Base-by-base conservation (phyloP, 2,113 vertebrate genomes). In the Corapipo altera region DNA sequence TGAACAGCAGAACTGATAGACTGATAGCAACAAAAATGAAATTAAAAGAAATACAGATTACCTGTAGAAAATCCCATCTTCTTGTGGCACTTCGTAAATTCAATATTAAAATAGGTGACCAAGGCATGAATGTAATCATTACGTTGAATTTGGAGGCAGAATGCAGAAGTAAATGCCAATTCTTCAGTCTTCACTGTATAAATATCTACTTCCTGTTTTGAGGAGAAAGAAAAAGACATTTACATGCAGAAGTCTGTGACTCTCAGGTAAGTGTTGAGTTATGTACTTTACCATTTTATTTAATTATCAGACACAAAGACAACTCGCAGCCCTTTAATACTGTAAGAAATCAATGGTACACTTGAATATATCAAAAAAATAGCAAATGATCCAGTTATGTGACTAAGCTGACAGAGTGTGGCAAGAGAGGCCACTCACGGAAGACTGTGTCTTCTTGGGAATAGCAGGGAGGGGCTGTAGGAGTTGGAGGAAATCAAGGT, bases 51-150 rank as follows among this genome's bases (percentile, higher is more conserved):
- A 23, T 28, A 48, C 19, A 57, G 46, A 91, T 97, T 96, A 99
- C 99, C 99, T 96, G 99, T 99, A 88, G 99, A 99, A 98, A 99
- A 99, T 30, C 99, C 99, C 15, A 99, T 99, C 94, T 99, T 99
- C 90, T 99, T 99, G 96, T 99, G 99, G 98, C 99, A 99, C 97
- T 99, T 99, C 2, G 99, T 99, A 98, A 99, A 99, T 97, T 99
- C 99, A 4, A 99, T 99, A 97, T 99, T 99, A 97, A 99, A 99
- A 97, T 99, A 99, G 88, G 99, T 99, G 97, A 99, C 99, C 92
- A 99, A 96, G 30, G 99, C 99, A 4, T 99, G 99, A 94, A 99
- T 96, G 54, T 99, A 99, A 95, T 99, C 99, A 3, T 99, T 99
- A 79, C 99, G 98, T 95, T 99, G 99, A 94, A 99, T 98, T 97